phyloP scores from a whole-genome alignment of 2,113 vertebrate genomes.

The Calyptommatus sinebrachiatus region DNA sequence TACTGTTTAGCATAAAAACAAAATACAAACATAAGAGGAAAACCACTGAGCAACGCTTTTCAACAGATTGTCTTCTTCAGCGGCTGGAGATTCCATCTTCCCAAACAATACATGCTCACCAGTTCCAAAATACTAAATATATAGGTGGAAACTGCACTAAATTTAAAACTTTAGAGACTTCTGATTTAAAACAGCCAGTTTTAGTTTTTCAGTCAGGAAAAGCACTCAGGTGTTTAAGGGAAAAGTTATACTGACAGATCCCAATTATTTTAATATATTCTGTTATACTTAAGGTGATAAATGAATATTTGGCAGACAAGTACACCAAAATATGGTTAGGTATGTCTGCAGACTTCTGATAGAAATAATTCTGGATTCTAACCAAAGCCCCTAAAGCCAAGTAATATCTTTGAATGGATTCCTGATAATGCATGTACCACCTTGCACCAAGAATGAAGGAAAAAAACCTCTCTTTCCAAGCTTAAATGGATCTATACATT shows the following conservation, averaged over 20 bases:
- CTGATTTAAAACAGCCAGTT: too few species aligned
- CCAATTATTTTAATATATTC: background rate
- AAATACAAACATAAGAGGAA: too few species aligned
- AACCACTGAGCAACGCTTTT: too few species aligned
- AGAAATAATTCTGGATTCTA: conserved; percentile 17
- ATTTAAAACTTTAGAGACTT: too few species aligned
- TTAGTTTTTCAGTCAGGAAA: background rate
- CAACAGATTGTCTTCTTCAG: too few species aligned
- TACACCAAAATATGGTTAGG: conserved; percentile 2
- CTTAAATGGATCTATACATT: conserved; percentile 8
- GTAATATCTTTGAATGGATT: conserved; percentile 23
- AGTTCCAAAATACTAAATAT: too few species aligned
- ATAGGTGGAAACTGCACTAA: too few species aligned
- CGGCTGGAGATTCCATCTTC: too few species aligned
- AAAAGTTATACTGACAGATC: background rate
- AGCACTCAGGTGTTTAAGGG: background rate
- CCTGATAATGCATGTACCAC: conserved; percentile 19
- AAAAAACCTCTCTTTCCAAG: conserved; percentile 2
- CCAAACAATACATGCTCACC: too few species aligned
- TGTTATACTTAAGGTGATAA: background rate
- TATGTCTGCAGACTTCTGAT: conserved; percentile 24
- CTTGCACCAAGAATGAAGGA: background rate
- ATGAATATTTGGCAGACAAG: conserved; percentile 15
- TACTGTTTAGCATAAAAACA: too few species aligned
- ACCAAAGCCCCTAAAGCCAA: conserved; percentile 34